Percentiles rank a stretch among this genome's conserved stretches.
These are phyloP conservation scores for Drosophila gunungcola DNA, from an alignment of 1,140 invertebrate species.

Conservation along the genomic window DNA sequence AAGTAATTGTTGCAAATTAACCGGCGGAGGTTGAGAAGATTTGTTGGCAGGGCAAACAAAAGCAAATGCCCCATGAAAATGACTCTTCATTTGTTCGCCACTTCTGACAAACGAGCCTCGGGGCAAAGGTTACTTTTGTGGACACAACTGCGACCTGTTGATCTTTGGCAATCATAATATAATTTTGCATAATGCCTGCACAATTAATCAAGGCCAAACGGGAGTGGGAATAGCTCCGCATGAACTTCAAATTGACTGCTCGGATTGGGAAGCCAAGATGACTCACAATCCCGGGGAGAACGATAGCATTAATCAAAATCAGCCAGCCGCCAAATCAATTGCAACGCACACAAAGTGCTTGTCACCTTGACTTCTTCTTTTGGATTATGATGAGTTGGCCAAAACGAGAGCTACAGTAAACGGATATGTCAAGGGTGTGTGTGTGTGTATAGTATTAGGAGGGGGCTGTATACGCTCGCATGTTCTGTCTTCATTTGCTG, in stretches of 20 bases:
- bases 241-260: conserved; percentile 45
- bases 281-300: conserved; percentile 1
- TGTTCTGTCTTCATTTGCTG: conserved; percentile 52
- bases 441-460: conserved; percentile 10
- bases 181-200: conserved; percentile 56
- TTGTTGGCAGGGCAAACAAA: conserved; percentile 54
- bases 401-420: conserved; percentile 17
- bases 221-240: conserved; percentile 17
- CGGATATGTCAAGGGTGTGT: conserved; percentile 47
- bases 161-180: conserved; percentile 23
- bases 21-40: conserved; percentile 26
- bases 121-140: conserved; percentile 33
- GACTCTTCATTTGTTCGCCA: conserved; percentile 58
- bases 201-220: conserved; percentile 64
- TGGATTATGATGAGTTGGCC: conserved; percentile 72
- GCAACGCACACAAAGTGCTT: conserved; percentile 53
- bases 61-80: conserved; percentile 68
- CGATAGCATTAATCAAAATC: conserved; percentile 64
- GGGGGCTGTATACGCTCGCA: conserved; percentile 1
- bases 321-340: conserved; percentile 54
- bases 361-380: conserved; percentile 55
- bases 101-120: conserved; percentile 63
- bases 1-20: conserved; percentile 50
- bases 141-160: conserved; percentile 41
- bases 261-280: background rate